Conservation (phyloP, 2,797 vertebrate species). For the Rhadinocentrus ornatus region DNA sequence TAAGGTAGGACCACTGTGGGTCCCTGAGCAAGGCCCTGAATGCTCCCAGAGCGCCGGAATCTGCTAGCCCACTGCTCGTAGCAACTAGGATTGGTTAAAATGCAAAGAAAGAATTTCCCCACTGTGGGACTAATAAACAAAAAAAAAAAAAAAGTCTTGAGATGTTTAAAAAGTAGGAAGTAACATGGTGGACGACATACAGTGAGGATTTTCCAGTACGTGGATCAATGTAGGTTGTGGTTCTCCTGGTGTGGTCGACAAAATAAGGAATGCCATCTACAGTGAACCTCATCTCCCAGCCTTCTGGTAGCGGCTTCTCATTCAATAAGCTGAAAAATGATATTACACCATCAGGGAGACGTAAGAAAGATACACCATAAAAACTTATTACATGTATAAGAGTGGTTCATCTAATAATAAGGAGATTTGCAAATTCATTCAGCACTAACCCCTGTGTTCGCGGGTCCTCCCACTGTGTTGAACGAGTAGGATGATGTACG, state of each 20-base stretch:
- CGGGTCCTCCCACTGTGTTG: slow-evolving; percentile 98
- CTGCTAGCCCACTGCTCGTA: too few relatives aligned
- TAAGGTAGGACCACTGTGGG: too few relatives aligned
- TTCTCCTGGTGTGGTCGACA: slow-evolving; percentile 96
- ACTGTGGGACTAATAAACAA: too few relatives aligned
- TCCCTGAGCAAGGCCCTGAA: too few relatives aligned
- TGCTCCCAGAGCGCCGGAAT: too few relatives aligned
- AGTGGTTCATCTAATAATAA: background rate
- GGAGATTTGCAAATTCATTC: background rate
- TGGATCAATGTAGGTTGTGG: slow-evolving; percentile 98
- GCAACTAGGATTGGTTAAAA: too few relatives aligned
- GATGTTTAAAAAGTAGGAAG: background rate
- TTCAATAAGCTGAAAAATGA: slow-evolving; percentile 87
- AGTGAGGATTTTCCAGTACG: slow-evolving; percentile 97
- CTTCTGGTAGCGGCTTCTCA: slow-evolving; percentile 97
- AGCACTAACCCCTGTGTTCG: slow-evolving; percentile 92
- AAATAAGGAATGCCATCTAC: slow-evolving; percentile 98
- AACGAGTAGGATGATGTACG: slow-evolving; percentile 94
- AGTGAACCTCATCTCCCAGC: slow-evolving; percentile 99
- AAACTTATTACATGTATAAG: background rate
- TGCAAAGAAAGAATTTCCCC: too few relatives aligned
- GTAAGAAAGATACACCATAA: background rate
- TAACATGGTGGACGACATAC: slow-evolving; percentile 78
- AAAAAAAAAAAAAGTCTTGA: too few relatives aligned
- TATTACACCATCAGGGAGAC: background rate